These are phyloP conservation scores for Spodoptera frugiperda DNA, from an alignment of 1,140 invertebrate species.

Conservation along the genomic window DNA sequence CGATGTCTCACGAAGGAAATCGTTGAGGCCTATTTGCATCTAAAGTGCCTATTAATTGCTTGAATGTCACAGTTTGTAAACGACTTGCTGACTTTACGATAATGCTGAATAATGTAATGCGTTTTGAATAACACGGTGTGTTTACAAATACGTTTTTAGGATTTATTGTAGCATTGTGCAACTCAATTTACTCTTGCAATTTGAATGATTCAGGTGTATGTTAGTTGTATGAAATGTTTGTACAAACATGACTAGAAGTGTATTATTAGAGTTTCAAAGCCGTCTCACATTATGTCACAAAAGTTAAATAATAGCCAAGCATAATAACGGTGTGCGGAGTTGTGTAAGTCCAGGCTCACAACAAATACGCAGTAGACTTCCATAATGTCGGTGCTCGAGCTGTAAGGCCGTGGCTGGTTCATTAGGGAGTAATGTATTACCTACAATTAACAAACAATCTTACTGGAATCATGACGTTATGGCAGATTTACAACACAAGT, in stretches of 20 bases:
- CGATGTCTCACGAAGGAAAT: conserved; percentile 59
- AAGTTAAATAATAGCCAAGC: not conserved
- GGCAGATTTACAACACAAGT: conserved; percentile 61
- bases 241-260: no score
- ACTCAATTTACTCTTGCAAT: no score
- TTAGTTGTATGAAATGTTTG: no score
- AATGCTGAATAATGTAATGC: conserved; percentile 29
- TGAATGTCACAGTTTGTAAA: conserved; percentile 42
- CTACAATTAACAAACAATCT: conserved; percentile 62
- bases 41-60: conserved; percentile 66
- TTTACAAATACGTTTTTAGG: not conserved
- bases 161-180: not conserved
- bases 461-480: conserved; percentile 52
- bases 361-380: conserved; percentile 17
- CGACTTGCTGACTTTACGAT: conserved; percentile 39
- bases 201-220: no score
- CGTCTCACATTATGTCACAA: not conserved
- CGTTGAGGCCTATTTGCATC: conserved; percentile 63
- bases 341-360: not conserved
- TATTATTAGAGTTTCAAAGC: no score
- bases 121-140: conserved; percentile 29
- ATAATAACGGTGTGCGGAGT: conserved; percentile 5
- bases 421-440: conserved; percentile 48
- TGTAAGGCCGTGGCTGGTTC: conserved; percentile 38
- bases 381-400: conserved; percentile 14